Evolutionary conservation across 1,140 invertebrate species (phyloP).

Genomic region (Dinoponera quadriceps): DNA sequence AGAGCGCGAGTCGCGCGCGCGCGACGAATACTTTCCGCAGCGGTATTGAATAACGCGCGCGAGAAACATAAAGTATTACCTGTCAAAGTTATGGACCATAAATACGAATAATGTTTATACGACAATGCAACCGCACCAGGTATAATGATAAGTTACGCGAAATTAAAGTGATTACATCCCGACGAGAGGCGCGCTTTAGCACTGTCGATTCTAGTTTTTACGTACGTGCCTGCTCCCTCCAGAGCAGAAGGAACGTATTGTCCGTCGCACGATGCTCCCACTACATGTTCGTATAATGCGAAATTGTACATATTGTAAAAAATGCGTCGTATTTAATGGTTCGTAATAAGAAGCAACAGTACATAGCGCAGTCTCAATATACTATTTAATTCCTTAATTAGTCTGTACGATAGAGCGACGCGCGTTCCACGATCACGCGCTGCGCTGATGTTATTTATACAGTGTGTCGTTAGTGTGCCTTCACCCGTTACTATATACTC

Average conservation of each 20-base stretch:
- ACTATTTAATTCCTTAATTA: not conserved
- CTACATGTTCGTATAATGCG: not conserved
- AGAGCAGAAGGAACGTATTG: not conserved
- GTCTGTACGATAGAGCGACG: not conserved
- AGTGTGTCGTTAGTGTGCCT: not conserved
- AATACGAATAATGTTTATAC: conserved; percentile 31
- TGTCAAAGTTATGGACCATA: conserved; percentile 26
- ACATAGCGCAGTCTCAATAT: no score
- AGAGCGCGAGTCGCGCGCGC: no score
- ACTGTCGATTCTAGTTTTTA: conserved; percentile 33
- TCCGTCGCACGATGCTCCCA: no score
- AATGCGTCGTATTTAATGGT: conserved; percentile 3
- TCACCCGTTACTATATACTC: not conserved
- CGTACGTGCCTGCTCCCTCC: not conserved
- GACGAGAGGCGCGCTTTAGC: conserved; percentile 6
- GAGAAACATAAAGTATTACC: conserved; percentile 10
- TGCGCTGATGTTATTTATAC: not conserved
- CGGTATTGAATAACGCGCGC: not conserved
- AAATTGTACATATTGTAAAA: conserved; percentile 43
- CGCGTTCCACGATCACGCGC: not conserved
- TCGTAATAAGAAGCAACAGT: conserved; percentile 6
- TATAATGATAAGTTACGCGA: conserved; percentile 26
- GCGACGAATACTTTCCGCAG: conserved; percentile 4
- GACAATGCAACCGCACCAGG: not conserved
- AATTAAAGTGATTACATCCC: conserved; percentile 41